phyloP scores from a whole-genome alignment of 2,888 invertebrate species.

The Dasypolia templi region DNA sequence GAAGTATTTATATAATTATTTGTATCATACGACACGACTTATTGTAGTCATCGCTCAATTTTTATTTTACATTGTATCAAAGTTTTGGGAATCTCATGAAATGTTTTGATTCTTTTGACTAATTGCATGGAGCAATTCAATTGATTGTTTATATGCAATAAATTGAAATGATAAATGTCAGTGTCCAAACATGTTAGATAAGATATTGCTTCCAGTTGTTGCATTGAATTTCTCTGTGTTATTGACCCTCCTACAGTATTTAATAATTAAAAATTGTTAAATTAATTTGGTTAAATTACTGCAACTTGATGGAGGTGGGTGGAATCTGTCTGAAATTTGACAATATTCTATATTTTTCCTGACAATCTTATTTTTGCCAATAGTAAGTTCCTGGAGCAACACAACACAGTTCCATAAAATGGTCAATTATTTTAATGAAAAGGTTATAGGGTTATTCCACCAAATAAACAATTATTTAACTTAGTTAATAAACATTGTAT shows the following conservation, averaged over 20 bases:
- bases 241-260: constrained; percentile 12
- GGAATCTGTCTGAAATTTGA: neutral
- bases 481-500: constrained; percentile 43
- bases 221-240: neutral
- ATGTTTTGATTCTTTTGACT: constrained; percentile 6
- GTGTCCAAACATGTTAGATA: neutral
- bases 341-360: constrained; percentile 12
- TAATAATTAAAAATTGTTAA: no score
- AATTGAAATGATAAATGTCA: neutral
- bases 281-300: no score
- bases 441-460: constrained; percentile 47
- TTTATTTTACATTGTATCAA: constrained; percentile 50
- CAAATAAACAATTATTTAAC: constrained; percentile 58
- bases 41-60: constrained; percentile 61
- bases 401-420: constrained; percentile 37
- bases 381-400: constrained; percentile 40
- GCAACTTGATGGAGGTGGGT: neutral
- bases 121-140: neutral
- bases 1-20: constrained; percentile 64
- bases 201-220: neutral
- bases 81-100: constrained; percentile 60
- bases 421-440: constrained; percentile 55
- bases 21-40: constrained; percentile 44
- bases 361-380: constrained; percentile 3
- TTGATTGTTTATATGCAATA: neutral